A percentile compares a stretch with the other conserved stretches of the same genome.
Conservation (phyloP, 1,140 invertebrate species). For the Nebria ingens region DNA sequence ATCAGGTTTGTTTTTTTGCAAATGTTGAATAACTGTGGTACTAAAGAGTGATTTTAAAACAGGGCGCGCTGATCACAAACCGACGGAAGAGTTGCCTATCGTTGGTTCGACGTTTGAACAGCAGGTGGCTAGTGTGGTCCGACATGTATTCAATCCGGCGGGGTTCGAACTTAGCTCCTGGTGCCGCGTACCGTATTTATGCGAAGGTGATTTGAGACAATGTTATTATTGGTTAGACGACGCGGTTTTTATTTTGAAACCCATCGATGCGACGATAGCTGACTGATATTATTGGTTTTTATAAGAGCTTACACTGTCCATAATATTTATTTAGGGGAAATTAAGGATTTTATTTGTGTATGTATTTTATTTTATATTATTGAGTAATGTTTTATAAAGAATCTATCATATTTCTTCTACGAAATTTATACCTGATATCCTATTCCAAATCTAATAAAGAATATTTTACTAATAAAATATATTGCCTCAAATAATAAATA, state of each 20-base stretch:
- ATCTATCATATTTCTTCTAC: too few relatives aligned
- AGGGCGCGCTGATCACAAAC: constrained; percentile 56
- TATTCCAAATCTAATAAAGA: too few relatives aligned
- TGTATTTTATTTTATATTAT: too few relatives aligned
- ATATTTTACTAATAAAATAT: too few relatives aligned
- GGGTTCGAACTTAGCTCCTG: constrained; percentile 67
- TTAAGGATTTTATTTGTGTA: too few relatives aligned
- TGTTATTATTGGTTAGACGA: constrained; percentile 87
- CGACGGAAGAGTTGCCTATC: constrained; percentile 58
- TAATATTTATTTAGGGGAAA: too few relatives aligned
- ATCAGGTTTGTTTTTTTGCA: constrained; percentile 39
- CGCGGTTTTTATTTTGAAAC: constrained; percentile 62
- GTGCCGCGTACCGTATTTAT: constrained; percentile 82
- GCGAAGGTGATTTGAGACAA: constrained; percentile 86
- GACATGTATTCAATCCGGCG: constrained; percentile 55
- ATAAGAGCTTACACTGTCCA: too few relatives aligned
- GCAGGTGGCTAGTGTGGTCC: constrained; percentile 60
- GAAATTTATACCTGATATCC: too few relatives aligned
- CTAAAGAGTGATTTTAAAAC: constrained; percentile 11
- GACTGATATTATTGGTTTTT: too few relatives aligned
- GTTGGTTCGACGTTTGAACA: constrained; percentile 63
- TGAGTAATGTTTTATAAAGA: too few relatives aligned
- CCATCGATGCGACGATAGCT: too few relatives aligned
- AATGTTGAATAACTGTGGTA: neutral
- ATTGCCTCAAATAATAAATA: too few relatives aligned